These are phyloP conservation scores for Nyctalus aviator DNA, from an alignment of 2,797 vertebrate species.

Conservation along the genomic window DNA sequence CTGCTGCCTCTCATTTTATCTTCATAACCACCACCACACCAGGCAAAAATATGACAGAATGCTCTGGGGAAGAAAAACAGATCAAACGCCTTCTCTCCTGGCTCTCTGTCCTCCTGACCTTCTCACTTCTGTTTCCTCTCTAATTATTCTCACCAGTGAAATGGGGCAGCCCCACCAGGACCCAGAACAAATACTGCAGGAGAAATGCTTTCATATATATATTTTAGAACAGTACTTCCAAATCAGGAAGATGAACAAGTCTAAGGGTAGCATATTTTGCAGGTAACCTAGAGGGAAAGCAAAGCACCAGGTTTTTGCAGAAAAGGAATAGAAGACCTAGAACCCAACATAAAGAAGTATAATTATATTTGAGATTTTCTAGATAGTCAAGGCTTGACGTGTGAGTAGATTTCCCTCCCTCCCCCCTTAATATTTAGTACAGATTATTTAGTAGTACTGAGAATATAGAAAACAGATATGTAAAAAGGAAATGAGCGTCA, in stretches of 20 bases:
- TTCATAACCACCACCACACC: background rate
- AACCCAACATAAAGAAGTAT: background rate
- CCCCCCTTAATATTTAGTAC: background rate
- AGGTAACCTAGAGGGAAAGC: slow-evolving; percentile 22
- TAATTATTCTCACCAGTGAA: slow-evolving; percentile 59
- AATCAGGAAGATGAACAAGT: slow-evolving; percentile 21
- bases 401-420: background rate
- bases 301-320: slow-evolving; percentile 11
- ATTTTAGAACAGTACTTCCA: background rate
- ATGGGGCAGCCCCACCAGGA: slow-evolving; percentile 31
- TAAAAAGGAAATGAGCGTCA: slow-evolving; percentile 42
- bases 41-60: slow-evolving; percentile 30
- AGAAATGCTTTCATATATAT: background rate
- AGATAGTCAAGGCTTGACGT: background rate
- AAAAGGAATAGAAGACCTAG: background rate
- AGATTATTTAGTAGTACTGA: background rate
- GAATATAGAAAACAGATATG: background rate
- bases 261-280: background rate
- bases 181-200: background rate
- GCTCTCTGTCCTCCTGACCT: slow-evolving; percentile 1
- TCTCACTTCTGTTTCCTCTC: background rate
- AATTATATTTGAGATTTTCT: slow-evolving; percentile 45
- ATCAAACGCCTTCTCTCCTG: slow-evolving; percentile 5
- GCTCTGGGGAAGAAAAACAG: slow-evolving; percentile 21
- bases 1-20: slow-evolving; percentile 35